Evolutionary conservation across 2,888 invertebrate genomes (phyloP), one percentile per base, ranked within the genome.

Genomic region (Anorthoa munda): DNA sequence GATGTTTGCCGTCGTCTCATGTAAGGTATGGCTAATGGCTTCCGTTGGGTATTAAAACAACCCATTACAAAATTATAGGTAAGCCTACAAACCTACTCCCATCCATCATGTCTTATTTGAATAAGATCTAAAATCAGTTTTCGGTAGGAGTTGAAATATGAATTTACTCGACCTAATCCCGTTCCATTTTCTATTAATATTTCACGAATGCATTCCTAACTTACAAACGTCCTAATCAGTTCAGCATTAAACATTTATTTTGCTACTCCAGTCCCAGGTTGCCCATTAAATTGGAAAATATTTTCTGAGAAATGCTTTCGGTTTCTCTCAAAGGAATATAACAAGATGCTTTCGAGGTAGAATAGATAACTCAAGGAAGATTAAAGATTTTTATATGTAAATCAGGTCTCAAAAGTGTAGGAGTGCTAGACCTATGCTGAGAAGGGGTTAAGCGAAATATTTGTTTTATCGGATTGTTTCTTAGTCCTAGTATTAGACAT

Each of bases 361-460:
- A 82, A 79, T 46, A 84, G 72, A 70, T 69, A 80, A 82, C 59
- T 79, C 70, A 70, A 81, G 61, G 73, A 82, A 82, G 72, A 77
- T 75, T 67, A 75, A 81, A 81, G 76, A 73, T 59, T 77, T 81
- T 77, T 56, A 23, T 67, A 81, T 75, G 69, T 77, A 75, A 80
- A 77, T 79, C 61, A 79, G 53, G 56, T 77, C 74, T 70, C 69
- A 75, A 69, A 63, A 86, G 77, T 78, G 71, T 76, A 75, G 69
- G 73, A 83, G 53, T 72, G 66, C 81, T 84, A 87, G 85, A 79
- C 88, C 77, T 88, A 84, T 79, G 77, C 71, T 85, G 77, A 86
- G 87, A 83, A 83, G 74, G 82, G 76, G 53, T 72, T 59, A 89
- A 90, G 89, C 87, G 71, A 82, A 85, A 88, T 81, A 83, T 79